Percentiles rank a stretch among this genome's conserved stretches.
Conservation (phyloP, 2,888 invertebrate genomes). For the Ophion obscuratus region DNA sequence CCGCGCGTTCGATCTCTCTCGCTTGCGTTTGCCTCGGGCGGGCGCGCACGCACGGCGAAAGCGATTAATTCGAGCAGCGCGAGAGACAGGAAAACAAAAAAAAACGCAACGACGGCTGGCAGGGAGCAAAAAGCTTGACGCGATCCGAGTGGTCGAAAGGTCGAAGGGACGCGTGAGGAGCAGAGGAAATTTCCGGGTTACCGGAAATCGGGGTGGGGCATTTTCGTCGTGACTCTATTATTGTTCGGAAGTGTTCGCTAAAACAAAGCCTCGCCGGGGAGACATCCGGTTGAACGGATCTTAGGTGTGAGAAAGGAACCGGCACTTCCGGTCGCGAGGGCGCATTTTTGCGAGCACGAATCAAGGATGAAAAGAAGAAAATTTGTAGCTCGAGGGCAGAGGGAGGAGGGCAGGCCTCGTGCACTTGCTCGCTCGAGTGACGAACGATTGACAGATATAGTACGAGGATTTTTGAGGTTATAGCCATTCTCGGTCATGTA, state of each 20-base stretch:
- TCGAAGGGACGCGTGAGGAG: neutral
- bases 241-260: too few species aligned
- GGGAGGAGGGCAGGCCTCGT: slow-evolving; percentile 46
- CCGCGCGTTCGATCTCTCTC: neutral
- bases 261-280: too few species aligned
- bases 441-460: slow-evolving; percentile 1
- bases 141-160: slow-evolving; percentile 4
- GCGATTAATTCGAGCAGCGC: slow-evolving; percentile 12
- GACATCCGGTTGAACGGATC: too few species aligned
- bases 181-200: slow-evolving; percentile 3
- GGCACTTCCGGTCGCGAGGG: slow-evolving; percentile 27
- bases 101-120: too few species aligned
- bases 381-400: neutral
- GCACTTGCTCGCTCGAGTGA: slow-evolving; percentile 12
- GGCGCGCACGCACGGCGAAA: neutral
- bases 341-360: neutral
- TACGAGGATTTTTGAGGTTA: slow-evolving; percentile 40
- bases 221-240: slow-evolving; percentile 6
- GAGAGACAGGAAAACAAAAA: neutral
- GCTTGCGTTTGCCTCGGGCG: neutral
- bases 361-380: neutral
- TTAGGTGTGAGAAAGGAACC: neutral
- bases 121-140: neutral
- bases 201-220: slow-evolving; percentile 63
- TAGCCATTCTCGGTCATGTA: neutral